A percentile compares a stretch with the other conserved stretches of the same genome.
Evolutionary conservation across 2,113 vertebrate species (phyloP).

Genomic region (Microcebus griseorufus): DNA sequence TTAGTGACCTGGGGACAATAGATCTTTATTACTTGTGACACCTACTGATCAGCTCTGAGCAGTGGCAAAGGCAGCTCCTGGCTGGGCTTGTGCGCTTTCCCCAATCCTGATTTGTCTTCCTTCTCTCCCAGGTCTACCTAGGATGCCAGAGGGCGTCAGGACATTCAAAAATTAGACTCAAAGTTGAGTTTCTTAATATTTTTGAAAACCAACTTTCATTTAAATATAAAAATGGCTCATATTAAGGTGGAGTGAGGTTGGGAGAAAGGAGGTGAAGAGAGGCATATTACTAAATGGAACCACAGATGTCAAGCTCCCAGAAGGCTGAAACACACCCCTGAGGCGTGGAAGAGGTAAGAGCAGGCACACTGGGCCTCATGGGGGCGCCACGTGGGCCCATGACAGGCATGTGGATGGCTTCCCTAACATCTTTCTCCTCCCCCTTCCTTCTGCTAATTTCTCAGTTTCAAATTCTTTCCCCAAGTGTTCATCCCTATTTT

Average conservation of each 20-base stretch:
- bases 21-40: conserved; percentile 10
- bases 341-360: neutral
- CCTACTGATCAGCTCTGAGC: neutral
- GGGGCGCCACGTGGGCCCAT: neutral
- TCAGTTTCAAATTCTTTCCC: neutral
- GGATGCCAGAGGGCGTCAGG: neutral
- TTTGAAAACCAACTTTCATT: conserved; percentile 48
- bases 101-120: neutral
- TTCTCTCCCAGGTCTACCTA: neutral
- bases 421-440: neutral
- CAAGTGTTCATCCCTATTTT: neutral
- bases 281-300: neutral
- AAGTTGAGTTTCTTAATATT: conserved; percentile 21
- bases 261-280: neutral
- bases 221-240: neutral
- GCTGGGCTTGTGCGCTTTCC: neutral
- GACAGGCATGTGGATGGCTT: neutral
- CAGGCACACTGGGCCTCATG: accelerated
- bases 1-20: neutral
- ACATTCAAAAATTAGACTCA: conserved; percentile 21
- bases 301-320: neutral
- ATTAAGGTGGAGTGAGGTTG: neutral
- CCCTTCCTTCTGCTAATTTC: neutral
- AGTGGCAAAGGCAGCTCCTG: neutral
- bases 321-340: neutral